These are phyloP conservation scores for Paraplagusia blochii DNA, from an alignment of 2,113 vertebrate species.

Conservation along the genomic window DNA sequence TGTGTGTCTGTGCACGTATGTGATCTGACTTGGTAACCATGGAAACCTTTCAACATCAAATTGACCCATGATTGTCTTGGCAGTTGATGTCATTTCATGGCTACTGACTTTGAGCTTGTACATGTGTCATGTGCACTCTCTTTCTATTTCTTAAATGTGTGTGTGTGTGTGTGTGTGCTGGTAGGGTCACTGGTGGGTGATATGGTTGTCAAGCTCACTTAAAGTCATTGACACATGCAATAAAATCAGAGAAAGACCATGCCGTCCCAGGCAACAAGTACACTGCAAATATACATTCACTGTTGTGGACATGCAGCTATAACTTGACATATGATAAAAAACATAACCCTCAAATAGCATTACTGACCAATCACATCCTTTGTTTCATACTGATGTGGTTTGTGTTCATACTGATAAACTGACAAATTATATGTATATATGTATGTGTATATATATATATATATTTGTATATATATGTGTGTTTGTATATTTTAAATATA, in stretches of 20 bases:
- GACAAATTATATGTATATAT: no score
- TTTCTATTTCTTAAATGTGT: conserved; percentile 1
- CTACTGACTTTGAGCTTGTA: conserved; percentile 24
- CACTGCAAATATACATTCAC: no score
- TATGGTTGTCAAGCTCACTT: conserved; percentile 56
- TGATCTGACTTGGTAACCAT: conserved; percentile 61
- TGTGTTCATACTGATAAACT: no score
- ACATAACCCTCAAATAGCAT: no score
- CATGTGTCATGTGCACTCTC: background rate
- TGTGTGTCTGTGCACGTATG: background rate
- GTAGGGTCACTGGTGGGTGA: conserved; percentile 46
- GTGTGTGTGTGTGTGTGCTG: background rate
- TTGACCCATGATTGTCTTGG: conserved; percentile 60
- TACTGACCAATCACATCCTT: no score
- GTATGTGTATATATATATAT: no score
- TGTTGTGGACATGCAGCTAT: no score
- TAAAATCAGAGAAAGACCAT: conserved; percentile 2
- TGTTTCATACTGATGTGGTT: no score
- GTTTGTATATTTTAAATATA: no score
- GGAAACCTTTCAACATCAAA: conserved; percentile 65
- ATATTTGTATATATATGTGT: no score
- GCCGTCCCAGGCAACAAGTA: background rate
- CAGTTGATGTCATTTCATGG: conserved; percentile 57
- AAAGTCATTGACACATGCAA: conserved; percentile 40
- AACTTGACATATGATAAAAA: no score